These are phyloP conservation scores for Bellardia bayeri DNA, from an alignment of 2,888 invertebrate genomes.

Conservation along the genomic window DNA sequence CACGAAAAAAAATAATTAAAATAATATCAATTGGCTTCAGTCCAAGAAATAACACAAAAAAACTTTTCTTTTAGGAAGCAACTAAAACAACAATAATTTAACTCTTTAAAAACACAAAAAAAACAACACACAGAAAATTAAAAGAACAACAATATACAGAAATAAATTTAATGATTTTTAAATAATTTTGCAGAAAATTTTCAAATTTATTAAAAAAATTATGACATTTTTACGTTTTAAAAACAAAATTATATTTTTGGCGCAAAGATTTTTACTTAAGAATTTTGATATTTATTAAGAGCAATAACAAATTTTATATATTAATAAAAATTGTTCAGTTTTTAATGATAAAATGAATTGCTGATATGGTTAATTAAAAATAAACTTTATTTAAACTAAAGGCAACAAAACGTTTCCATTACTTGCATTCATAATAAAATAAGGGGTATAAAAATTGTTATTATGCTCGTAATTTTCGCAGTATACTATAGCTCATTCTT, in stretches of 20 bases:
- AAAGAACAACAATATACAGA: neutral
- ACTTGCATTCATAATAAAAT: too few relatives aligned
- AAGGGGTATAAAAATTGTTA: too few relatives aligned
- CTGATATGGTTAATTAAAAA: too few relatives aligned
- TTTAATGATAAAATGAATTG: too few relatives aligned
- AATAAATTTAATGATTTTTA: neutral
- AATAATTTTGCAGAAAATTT: neutral
- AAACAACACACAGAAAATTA: neutral
- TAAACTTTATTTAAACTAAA: too few relatives aligned
- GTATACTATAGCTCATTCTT: too few relatives aligned
- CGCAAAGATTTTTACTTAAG: neutral
- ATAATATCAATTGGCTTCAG: conserved; percentile 55
- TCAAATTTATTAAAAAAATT: conserved; percentile 34
- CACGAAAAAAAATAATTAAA: conserved; percentile 43
- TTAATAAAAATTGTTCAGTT: too few relatives aligned
- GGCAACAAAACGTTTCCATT: too few relatives aligned
- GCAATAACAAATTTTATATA: too few relatives aligned
- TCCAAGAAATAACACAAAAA: conserved; percentile 29
- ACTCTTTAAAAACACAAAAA: conserved; percentile 1
- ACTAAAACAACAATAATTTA: conserved; percentile 46
- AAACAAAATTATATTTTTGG: neutral
- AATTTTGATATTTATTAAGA: too few relatives aligned
- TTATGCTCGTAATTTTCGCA: too few relatives aligned
- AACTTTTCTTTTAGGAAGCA: conserved; percentile 25
- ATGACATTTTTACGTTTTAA: conserved; percentile 52